Percentiles rank a stretch among this genome's conserved stretches.
Evolutionary conservation across 2,797 vertebrate species (phyloP).

Genomic region (Glossophaga mutica): DNA sequence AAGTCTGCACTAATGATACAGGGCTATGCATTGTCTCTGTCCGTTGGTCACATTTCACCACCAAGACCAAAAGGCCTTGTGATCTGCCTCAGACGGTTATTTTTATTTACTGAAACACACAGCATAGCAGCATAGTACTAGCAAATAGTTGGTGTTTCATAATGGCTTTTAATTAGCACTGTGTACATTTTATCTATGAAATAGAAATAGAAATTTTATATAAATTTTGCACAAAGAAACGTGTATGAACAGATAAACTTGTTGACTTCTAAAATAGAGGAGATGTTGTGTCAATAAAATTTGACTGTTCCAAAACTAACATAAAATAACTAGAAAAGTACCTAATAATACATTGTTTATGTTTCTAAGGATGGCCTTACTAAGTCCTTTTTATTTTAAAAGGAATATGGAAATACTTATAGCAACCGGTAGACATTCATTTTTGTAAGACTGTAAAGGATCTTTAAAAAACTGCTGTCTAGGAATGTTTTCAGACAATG

Average conservation of each 20-base stretch:
- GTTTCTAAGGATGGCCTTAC: not conserved
- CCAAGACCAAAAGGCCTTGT: not conserved
- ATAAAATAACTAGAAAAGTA: not conserved
- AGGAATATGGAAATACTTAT: not conserved
- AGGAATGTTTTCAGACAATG: slow-evolving; percentile 4
- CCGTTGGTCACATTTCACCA: not conserved
- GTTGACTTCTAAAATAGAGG: not conserved
- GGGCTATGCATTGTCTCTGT: not conserved
- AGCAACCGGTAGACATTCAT: not conserved
- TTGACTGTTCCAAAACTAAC: not conserved
- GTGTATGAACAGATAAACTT: not conserved
- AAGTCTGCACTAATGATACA: not conserved
- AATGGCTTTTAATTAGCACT: not conserved
- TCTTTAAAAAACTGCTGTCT: not conserved
- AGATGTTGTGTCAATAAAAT: not conserved
- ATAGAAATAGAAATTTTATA: not conserved
- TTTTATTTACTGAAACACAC: not conserved
- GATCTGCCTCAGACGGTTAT: not conserved
- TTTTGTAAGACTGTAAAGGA: not conserved
- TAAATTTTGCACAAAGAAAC: not conserved
- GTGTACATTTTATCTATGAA: not conserved
- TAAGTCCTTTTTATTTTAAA: not conserved
- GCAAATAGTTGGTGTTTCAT: not conserved
- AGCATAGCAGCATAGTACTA: not conserved
- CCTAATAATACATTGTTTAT: not conserved